These are phyloP conservation scores for Cremastinae sp. DNA, from an alignment of 2,888 invertebrate genomes.

Conservation along the genomic window DNA sequence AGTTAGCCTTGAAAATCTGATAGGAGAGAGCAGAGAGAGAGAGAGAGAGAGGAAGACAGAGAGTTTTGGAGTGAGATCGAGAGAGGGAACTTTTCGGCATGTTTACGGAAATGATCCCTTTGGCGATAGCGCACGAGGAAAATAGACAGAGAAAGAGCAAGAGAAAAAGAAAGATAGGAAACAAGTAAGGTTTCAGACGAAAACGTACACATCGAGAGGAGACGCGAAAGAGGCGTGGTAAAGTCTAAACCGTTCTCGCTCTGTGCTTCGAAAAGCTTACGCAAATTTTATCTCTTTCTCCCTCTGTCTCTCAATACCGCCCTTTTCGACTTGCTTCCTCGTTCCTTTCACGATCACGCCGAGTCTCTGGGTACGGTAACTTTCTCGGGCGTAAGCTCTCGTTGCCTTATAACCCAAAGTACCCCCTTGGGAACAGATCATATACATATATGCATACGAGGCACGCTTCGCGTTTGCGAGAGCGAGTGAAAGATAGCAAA, in stretches of 20 bases:
- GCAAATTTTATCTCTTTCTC: slow-evolving; percentile 37
- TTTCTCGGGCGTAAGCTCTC: slow-evolving; percentile 56
- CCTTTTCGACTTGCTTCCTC: slow-evolving; percentile 7
- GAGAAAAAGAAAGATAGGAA: slow-evolving; percentile 42
- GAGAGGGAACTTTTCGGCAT: slow-evolving; percentile 70
- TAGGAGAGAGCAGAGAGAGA: slow-evolving; percentile 59
- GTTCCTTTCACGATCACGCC: slow-evolving; percentile 18
- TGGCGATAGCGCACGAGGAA: slow-evolving; percentile 53
- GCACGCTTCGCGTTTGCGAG: not conserved
- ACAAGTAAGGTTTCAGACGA: slow-evolving; percentile 19
- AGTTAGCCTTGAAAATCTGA: slow-evolving; percentile 41
- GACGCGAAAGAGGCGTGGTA: slow-evolving; percentile 74
- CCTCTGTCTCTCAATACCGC: slow-evolving; percentile 17
- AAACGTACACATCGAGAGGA: slow-evolving; percentile 55
- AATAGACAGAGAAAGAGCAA: slow-evolving; percentile 32
- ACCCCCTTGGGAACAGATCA: slow-evolving; percentile 38
- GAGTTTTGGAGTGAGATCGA: slow-evolving; percentile 40
- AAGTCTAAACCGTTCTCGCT: slow-evolving; percentile 64
- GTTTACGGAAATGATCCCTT: slow-evolving; percentile 71
- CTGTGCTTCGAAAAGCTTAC: slow-evolving; percentile 59
- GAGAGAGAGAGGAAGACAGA: slow-evolving; percentile 44
- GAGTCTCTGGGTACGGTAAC: slow-evolving; percentile 5
- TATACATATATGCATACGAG: slow-evolving; percentile 29
- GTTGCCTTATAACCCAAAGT: slow-evolving; percentile 57
- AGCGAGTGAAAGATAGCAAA: too few species aligned